Base-by-base conservation (phyloP, 2,113 vertebrate species). In the Rhineura floridana region DNA sequence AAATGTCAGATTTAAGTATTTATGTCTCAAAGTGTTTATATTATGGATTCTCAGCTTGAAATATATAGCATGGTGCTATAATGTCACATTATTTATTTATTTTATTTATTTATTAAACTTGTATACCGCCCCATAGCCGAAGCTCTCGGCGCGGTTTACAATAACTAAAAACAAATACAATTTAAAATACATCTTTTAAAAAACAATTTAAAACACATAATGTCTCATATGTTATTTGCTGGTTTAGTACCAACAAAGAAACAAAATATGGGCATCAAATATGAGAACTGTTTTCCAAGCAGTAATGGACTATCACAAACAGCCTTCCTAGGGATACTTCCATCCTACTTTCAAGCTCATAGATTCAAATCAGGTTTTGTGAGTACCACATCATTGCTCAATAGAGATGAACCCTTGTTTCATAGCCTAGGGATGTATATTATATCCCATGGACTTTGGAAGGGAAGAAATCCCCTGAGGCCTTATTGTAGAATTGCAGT, bases 151-250 rank as follows among this genome's bases (percentile, higher is more conserved):
- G n/a, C n/a, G n/a, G n/a, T n/a, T n/a, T n/a, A n/a, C n/a, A n/a
- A n/a, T n/a, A n/a, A n/a, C n/a, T n/a, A n/a, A n/a, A n/a, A n/a
- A n/a, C n/a, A n/a, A n/a, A n/a, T n/a, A n/a, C n/a, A n/a, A n/a
- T n/a, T n/a, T n/a, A n/a, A n/a, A n/a, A n/a, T n/a, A n/a, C n/a
- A n/a, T n/a, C n/a, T n/a, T n/a, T n/a, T n/a, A n/a, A n/a, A n/a
- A n/a, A n/a, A n/a, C n/a, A n/a, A n/a, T n/a, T n/a, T n/a, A n/a
- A n/a, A n/a, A n/a, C n/a, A n/a, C n/a, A n/a, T n/a, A n/a, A n/a
- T 46, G 0, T 90, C 85, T 30, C 83, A 62, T 19, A 25, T 84
- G 93, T 91, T 86, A 76, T 77, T 92, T 78, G n/a, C 30, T 83
- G 83, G 52, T 72, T 70, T 85, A 65, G 3, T 76, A 15, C 62